Evolutionary conservation across 2,113 vertebrate genomes (phyloP).

Genomic region (Melanerpes formicivorus): DNA sequence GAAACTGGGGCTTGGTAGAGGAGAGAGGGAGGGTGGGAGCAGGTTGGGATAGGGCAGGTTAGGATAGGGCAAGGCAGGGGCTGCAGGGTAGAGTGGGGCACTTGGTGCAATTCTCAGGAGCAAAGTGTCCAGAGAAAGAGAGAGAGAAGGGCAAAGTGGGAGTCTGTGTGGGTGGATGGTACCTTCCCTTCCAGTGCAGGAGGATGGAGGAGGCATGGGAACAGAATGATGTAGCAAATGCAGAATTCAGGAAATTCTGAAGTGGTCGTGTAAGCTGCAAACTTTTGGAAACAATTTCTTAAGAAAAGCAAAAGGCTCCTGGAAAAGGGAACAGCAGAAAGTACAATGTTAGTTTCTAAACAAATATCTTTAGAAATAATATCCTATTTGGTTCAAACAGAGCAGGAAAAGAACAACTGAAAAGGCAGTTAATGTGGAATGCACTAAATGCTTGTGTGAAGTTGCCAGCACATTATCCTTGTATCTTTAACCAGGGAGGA

Average conservation of each 20-base stretch:
- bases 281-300: not conserved
- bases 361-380: conserved; percentile 74
- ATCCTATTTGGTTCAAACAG: conserved; percentile 71
- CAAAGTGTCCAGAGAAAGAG: not conserved
- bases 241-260: not conserved
- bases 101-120: accelerated
- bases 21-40: not conserved
- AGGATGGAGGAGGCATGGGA: not conserved
- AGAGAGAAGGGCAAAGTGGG: not conserved
- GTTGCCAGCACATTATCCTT: conserved; percentile 71
- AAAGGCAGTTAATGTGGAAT: conserved; percentile 67
- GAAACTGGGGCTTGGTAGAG: accelerated
- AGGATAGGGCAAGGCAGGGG: accelerated
- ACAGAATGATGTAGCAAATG: not conserved
- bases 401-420: conserved; percentile 66
- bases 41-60: not conserved
- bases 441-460: conserved; percentile 66
- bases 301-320: not conserved
- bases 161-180: not conserved
- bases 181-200: accelerated
- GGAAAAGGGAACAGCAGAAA: conserved; percentile 10
- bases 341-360: conserved; percentile 49
- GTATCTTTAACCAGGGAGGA: conserved; percentile 77
- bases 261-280: not conserved
- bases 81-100: not conserved